Conservation (phyloP, 2,888 invertebrate species). For the Heliconius charithonia region DNA sequence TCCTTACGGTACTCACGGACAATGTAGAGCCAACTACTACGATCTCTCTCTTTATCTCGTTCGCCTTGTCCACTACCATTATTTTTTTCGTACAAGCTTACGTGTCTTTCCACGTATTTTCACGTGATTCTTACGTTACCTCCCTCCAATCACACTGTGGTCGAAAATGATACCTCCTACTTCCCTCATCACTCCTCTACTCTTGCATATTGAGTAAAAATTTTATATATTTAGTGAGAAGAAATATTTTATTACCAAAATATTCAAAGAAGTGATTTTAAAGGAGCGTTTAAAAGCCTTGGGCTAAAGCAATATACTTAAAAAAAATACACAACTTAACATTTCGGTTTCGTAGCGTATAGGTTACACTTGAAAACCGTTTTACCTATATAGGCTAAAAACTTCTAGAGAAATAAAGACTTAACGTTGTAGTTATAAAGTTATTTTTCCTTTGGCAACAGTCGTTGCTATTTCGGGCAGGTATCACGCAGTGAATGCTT, state of each 20-base stretch:
- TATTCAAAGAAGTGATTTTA: constrained; percentile 4
- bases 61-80: too few species aligned
- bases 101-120: too few species aligned
- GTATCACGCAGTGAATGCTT: constrained; percentile 48
- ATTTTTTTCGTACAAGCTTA: too few species aligned
- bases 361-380: constrained; percentile 38
- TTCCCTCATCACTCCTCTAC: too few species aligned
- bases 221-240: too few species aligned
- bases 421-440: constrained; percentile 42
- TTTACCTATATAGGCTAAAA: constrained; percentile 30
- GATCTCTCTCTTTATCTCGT: too few species aligned
- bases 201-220: too few species aligned
- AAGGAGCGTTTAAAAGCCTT: constrained; percentile 15
- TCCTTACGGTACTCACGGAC: too few species aligned
- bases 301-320: constrained; percentile 26
- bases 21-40: too few species aligned
- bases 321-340: constrained; percentile 13
- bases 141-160: too few species aligned
- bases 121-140: too few species aligned
- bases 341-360: constrained; percentile 27
- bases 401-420: not conserved
- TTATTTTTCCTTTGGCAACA: constrained; percentile 36
- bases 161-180: too few species aligned
- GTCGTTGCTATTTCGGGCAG: constrained; percentile 36
- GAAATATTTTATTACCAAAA: not conserved